Base-by-base conservation (phyloP, 1,140 invertebrate species). In the Coenobita brevimanus region DNA sequence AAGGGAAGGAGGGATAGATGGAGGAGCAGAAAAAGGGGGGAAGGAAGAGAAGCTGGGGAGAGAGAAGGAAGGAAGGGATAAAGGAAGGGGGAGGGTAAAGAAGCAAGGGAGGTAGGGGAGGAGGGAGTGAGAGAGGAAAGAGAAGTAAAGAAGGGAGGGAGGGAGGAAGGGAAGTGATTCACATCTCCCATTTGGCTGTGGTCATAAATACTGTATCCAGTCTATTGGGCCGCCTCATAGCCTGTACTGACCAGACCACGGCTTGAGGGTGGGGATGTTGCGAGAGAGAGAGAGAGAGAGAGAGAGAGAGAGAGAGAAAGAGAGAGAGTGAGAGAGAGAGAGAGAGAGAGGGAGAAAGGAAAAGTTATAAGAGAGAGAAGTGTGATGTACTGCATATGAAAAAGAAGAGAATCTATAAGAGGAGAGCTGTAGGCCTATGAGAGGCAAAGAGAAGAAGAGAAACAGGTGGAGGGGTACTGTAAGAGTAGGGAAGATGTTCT, bases 401-500 rank as follows among this genome's bases (percentile, higher is more conserved):
- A n/a, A n/a, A n/a, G n/a, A n/a, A n/a, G n/a, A n/a, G n/a, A n/a
- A n/a, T n/a, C n/a, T n/a, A n/a, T n/a, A n/a, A n/a, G n/a, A n/a
- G n/a, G n/a, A 24, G 38, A 50, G 75, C 46, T n/a, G 13, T 38
- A 50, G 13, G 3, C 1, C 21, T 38, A 38, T 38, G 73, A 46
- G 73, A 76, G 73, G 38, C 41, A 79, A 50, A 57, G 76, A 57
- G 43, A 57, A 50, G 38, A 36, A 57, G 50, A 57, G 76, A 79
- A 50, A 79, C 24, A 79, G 76, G 57, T 21, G 38, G 50, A 57
- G 50, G 38, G 76, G 57, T 41, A 79, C 24, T 54, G 76, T 54
- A 24, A 57, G 76, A 79, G 76, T n/a, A n/a, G n/a, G n/a, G n/a
- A n/a, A n/a, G n/a, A n/a, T n/a, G n/a, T n/a, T n/a, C n/a, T n/a